These are phyloP conservation scores for Grapholita molesta DNA, from an alignment of 1,140 invertebrate genomes.

Conservation along the genomic window DNA sequence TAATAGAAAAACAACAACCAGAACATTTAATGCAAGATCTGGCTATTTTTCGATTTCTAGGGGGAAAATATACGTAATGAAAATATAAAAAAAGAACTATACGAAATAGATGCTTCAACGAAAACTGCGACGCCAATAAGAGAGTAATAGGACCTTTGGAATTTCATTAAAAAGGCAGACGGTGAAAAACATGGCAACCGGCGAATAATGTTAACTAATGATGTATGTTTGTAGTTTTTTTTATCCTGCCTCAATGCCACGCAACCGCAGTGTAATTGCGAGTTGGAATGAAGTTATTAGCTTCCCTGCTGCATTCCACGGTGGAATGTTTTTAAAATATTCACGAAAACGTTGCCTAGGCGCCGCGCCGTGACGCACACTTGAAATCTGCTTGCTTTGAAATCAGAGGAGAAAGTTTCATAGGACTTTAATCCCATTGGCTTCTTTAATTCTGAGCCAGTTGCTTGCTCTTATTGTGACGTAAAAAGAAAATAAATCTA, in stretches of 20 bases:
- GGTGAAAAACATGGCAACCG: constrained; percentile 1
- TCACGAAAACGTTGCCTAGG: not conserved
- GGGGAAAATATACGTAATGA: not conserved
- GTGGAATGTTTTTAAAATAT: not conserved
- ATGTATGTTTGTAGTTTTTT: constrained; percentile 8
- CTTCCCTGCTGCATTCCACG: not conserved
- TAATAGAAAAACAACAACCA: too few relatives aligned
- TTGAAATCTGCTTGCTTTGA: too few relatives aligned
- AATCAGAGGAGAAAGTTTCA: too few relatives aligned
- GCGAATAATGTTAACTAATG: constrained; percentile 14
- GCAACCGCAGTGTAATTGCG: constrained; percentile 10
- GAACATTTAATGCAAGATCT: too few relatives aligned
- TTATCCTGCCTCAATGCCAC: not conserved
- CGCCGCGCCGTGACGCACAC: too few relatives aligned
- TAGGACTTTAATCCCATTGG: too few relatives aligned
- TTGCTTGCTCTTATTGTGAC: too few relatives aligned
- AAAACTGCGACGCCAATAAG: not conserved
- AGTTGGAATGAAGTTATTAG: constrained; percentile 12
- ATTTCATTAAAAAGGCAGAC: constrained; percentile 15
- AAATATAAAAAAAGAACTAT: not conserved
- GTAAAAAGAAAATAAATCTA: too few relatives aligned
- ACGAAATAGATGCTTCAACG: not conserved
- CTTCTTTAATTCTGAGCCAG: too few relatives aligned
- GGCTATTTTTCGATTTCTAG: not conserved
- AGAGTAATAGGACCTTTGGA: not conserved